These are phyloP conservation scores for Penelope pileata DNA, from an alignment of 2,113 vertebrate species.

Conservation along the genomic window DNA sequence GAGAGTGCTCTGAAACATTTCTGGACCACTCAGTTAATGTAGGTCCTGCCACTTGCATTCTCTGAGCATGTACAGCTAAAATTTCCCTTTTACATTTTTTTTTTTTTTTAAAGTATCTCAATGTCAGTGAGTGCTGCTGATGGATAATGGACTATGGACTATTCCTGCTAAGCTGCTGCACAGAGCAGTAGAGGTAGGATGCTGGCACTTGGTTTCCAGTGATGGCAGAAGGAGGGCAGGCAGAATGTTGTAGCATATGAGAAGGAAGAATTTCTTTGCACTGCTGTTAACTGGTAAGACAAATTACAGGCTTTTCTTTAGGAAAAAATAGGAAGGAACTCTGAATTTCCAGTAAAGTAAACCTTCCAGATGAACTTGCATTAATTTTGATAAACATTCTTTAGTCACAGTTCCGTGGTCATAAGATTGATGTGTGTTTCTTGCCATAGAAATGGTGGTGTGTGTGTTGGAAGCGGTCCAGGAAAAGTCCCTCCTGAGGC, in stretches of 20 bases:
- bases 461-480: background rate
- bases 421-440: background rate
- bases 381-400: background rate
- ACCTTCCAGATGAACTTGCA: background rate
- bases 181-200: background rate
- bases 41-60: background rate
- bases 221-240: background rate
- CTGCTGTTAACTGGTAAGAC: background rate
- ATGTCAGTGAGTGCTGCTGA: background rate
- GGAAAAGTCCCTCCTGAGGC: background rate
- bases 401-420: background rate
- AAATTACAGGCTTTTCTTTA: background rate
- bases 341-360: background rate
- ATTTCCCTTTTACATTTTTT: background rate
- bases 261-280: background rate
- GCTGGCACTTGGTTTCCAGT: background rate
- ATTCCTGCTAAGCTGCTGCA: background rate
- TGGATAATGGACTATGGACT: background rate
- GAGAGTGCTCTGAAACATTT: background rate
- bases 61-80: background rate
- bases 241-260: background rate
- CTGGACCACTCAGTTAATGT: accelerated
- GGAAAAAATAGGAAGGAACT: background rate
- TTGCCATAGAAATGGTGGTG: background rate
- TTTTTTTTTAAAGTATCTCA: background rate